Conservation (phyloP, 2,797 vertebrate species). For the Dallia pectoralis region DNA sequence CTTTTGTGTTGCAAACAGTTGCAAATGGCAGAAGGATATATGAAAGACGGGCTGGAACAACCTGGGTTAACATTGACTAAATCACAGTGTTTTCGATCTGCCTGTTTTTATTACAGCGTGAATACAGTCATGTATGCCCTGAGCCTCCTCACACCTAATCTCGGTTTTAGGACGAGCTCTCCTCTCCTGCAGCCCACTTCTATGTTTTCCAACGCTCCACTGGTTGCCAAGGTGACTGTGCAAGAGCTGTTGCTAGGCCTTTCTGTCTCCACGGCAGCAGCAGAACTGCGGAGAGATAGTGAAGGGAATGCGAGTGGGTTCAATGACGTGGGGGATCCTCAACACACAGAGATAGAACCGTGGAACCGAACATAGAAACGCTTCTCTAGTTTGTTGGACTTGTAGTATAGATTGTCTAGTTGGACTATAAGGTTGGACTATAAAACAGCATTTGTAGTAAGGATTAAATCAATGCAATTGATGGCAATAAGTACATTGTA, state of each 20-base stretch:
- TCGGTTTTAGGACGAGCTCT: neutral
- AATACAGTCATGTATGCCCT: neutral
- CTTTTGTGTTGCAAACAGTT: neutral
- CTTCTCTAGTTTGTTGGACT: neutral
- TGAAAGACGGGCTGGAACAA: neutral
- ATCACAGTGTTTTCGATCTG: neutral
- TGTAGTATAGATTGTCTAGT: no score
- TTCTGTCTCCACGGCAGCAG: conserved; percentile 30
- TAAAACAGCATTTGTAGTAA: neutral
- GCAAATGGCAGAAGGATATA: neutral
- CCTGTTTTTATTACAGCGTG: neutral
- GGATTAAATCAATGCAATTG: neutral
- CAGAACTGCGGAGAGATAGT: neutral
- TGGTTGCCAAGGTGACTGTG: conserved; percentile 65
- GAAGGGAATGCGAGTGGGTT: conserved; percentile 5
- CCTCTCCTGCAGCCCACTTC: conserved; percentile 28
- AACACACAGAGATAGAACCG: neutral
- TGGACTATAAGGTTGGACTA: no score
- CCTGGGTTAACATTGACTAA: neutral
- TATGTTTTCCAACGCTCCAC: conserved; percentile 54
- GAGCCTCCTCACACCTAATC: neutral
- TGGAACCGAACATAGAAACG: neutral
- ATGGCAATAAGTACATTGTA: neutral
- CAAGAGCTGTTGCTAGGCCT: conserved; percentile 60
- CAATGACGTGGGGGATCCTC: neutral